phyloP scores from a whole-genome alignment of 2,113 vertebrate species.

The Bothrops jararaca region DNA sequence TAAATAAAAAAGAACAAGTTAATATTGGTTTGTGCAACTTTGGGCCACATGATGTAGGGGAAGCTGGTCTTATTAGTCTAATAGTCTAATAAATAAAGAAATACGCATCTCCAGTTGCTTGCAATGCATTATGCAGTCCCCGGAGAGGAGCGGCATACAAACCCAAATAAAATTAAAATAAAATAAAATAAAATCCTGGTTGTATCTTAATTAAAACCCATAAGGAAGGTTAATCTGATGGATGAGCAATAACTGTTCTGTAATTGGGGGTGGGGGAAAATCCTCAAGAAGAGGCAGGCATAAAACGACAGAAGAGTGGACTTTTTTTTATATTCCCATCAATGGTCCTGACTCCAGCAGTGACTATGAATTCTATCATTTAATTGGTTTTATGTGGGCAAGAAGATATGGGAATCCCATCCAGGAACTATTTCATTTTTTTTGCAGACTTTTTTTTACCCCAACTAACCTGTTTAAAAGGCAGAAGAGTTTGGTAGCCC shows the following conservation, averaged over 20 bases:
- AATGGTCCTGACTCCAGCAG: no score
- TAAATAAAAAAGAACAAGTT: background rate
- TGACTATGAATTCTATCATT: background rate
- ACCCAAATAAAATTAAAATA: no score
- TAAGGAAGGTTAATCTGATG: no score
- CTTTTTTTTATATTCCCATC: no score
- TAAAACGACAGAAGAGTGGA: no score
- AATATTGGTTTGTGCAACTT: background rate
- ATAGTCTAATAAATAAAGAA: background rate
- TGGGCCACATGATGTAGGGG: background rate
- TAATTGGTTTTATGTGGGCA: background rate
- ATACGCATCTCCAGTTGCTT: background rate
- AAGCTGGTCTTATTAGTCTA: background rate
- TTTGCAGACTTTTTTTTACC: no score
- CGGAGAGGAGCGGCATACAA: no score
- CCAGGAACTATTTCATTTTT: background rate
- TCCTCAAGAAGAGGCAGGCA: no score
- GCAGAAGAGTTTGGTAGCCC: background rate
- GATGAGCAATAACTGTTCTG: no score
- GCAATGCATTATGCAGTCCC: background rate
- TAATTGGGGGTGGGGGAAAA: no score
- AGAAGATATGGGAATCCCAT: background rate
- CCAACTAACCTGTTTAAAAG: background rate
- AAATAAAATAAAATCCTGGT: background rate
- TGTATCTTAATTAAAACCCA: background rate